phyloP scores from a whole-genome alignment of 2,888 invertebrate species.

The Hypselothyrea guttata region DNA sequence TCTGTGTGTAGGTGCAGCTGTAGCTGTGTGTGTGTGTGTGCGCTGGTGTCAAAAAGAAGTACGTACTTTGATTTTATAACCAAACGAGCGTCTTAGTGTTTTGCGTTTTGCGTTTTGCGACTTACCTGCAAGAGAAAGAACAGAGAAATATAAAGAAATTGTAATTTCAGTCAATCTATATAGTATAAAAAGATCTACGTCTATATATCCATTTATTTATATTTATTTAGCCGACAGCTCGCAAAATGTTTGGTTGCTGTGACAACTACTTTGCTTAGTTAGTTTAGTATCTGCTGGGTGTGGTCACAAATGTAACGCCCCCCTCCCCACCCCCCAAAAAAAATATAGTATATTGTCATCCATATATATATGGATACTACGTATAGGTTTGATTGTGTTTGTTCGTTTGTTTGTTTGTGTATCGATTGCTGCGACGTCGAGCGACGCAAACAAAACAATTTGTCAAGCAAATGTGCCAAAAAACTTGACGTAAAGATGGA shows the following conservation, averaged over 20 bases:
- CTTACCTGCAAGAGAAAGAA: constrained; percentile 61
- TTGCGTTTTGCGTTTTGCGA: constrained; percentile 38
- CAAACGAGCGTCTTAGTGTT: constrained; percentile 46
- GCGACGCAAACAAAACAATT: constrained; percentile 68
- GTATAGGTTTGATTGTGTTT: constrained; percentile 2
- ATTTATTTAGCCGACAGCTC: constrained; percentile 64
- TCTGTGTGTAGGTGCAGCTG: too few relatives aligned
- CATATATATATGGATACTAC: neutral
- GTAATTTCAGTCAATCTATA: constrained; percentile 68
- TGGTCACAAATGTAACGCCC: constrained; percentile 22
- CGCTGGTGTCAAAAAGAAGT: constrained; percentile 61
- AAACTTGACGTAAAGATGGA: constrained; percentile 66
- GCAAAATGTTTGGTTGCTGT: constrained; percentile 57
- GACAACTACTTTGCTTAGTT: constrained; percentile 60
- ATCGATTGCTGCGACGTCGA: constrained; percentile 49
- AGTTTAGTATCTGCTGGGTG: constrained; percentile 38
- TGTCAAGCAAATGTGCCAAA: constrained; percentile 73
- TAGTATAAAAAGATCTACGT: constrained; percentile 18
- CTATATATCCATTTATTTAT: constrained; percentile 35
- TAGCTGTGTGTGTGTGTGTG: constrained; percentile 10
- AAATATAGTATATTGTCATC: constrained; percentile 13
- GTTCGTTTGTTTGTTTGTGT: constrained; percentile 13
- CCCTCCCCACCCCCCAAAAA: constrained; percentile 3
- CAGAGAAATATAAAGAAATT: constrained; percentile 55
- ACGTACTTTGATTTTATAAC: constrained; percentile 75